Percentiles rank a stretch among this genome's conserved stretches.
Conservation (phyloP, 64 coral and sea anemone species). For the Montipora efflorescens region DNA sequence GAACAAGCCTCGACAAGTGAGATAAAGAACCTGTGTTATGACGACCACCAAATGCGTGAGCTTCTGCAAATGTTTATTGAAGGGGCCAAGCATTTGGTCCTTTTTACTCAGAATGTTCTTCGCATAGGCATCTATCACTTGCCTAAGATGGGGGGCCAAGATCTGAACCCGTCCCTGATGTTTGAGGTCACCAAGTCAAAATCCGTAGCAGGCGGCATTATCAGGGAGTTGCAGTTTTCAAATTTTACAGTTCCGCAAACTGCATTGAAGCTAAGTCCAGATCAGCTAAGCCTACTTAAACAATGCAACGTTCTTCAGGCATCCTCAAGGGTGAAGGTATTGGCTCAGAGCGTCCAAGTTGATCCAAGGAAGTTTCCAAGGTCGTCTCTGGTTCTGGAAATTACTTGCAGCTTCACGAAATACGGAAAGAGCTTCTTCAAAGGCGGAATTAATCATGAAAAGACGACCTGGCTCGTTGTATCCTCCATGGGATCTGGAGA, state of each 20-base stretch:
- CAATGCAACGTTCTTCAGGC: slow-evolving; percentile 82
- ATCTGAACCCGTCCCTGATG: slow-evolving; percentile 43
- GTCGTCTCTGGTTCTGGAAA: slow-evolving; percentile 45
- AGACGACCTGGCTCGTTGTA: slow-evolving; percentile 58
- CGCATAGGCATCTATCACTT: slow-evolving; percentile 65
- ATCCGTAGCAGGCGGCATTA: not conserved
- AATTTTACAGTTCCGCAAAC: not conserved
- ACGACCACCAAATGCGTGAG: slow-evolving; percentile 46
- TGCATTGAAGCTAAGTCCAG: not conserved
- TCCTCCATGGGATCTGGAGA: slow-evolving; percentile 57
- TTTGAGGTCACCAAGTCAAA: slow-evolving; percentile 62
- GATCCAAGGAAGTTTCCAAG: not conserved
- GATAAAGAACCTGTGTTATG: slow-evolving; percentile 75
- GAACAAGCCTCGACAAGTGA: slow-evolving; percentile 74
- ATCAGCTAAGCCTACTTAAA: slow-evolving; percentile 39
- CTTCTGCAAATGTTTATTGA: slow-evolving; percentile 59
- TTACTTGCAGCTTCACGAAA: not conserved
- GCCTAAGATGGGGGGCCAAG: slow-evolving; percentile 7
- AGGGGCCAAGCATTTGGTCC: slow-evolving; percentile 61
- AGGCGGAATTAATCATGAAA: rapidly evolving
- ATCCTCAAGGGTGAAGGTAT: not conserved
- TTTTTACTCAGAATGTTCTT: slow-evolving; percentile 85
- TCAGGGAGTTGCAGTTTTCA: slow-evolving; percentile 43
- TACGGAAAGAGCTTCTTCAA: not conserved
- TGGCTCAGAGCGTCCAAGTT: not conserved